Percentiles rank a stretch among this genome's conserved stretches.
Evolutionary conservation across 2,797 vertebrate genomes (phyloP).

Genomic region (Chromobotia macracanthus): DNA sequence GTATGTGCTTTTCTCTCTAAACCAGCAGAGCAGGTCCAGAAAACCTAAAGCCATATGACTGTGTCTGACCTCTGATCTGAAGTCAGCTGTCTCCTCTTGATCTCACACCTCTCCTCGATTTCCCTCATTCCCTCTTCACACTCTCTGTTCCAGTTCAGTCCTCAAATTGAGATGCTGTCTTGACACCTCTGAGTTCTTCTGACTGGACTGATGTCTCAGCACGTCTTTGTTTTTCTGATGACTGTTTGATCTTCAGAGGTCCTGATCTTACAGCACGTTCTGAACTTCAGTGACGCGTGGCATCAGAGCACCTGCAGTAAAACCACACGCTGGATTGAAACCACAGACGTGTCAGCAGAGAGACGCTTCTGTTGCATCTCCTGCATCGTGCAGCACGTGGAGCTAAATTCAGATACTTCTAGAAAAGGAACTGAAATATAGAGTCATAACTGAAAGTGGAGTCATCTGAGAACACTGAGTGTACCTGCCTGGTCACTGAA

Average conservation of each 20-base stretch:
- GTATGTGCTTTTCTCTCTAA: conserved; percentile 33
- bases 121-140: conserved; percentile 58
- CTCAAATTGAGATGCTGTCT: conserved; percentile 51
- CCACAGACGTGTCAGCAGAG: conserved; percentile 5
- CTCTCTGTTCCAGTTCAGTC: conserved; percentile 51
- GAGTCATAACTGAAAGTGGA: too few relatives aligned
- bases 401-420: neutral
- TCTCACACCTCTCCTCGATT: conserved; percentile 34
- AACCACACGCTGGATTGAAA: conserved; percentile 9
- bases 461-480: neutral
- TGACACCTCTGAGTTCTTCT: conserved; percentile 57
- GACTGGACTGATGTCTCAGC: conserved; percentile 23
- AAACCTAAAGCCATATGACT: conserved; percentile 39
- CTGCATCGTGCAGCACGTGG: conserved; percentile 3
- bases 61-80: conserved; percentile 26
- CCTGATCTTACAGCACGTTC: conserved; percentile 40
- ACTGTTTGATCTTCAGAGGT: conserved; percentile 40
- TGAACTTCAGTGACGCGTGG: conserved; percentile 28
- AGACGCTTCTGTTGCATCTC: conserved; percentile 12
- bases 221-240: conserved; percentile 33
- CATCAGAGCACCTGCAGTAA: conserved; percentile 15
- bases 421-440: too few relatives aligned
- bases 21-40: conserved; percentile 35
- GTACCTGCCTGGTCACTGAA: neutral
- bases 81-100: conserved; percentile 38